phyloP scores from a whole-genome alignment of 2,797 vertebrate species.

The Triplophysa yarkandensis region DNA sequence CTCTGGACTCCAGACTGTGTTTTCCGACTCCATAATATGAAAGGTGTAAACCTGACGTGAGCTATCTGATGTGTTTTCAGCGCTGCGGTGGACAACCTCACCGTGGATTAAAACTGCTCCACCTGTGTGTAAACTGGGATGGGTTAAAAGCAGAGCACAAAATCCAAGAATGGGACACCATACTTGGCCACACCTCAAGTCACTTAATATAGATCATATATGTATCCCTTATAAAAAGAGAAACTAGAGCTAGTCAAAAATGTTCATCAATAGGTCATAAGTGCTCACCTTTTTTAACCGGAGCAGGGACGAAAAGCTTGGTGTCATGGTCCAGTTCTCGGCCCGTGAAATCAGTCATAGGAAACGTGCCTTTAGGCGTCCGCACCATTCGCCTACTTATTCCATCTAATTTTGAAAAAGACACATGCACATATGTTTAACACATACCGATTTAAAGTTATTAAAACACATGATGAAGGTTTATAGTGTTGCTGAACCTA shows the following conservation, averaged over 20 bases:
- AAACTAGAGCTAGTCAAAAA: too few species aligned
- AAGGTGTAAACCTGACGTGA: slow-evolving; percentile 91
- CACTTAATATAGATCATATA: too few species aligned
- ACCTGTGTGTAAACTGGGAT: too few species aligned
- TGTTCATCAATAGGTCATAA: background rate
- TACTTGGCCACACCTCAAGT: too few species aligned
- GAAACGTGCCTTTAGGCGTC: slow-evolving; percentile 71
- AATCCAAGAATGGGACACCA: too few species aligned
- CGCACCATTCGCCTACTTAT: slow-evolving; percentile 87
- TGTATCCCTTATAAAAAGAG: background rate
- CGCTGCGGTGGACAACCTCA: slow-evolving; percentile 91
- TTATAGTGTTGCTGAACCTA: slow-evolving; percentile 63
- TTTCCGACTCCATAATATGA: slow-evolving; percentile 89
- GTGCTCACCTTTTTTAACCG: slow-evolving; percentile 84
- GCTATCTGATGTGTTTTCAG: slow-evolving; percentile 77
- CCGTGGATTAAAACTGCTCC: slow-evolving; percentile 88
- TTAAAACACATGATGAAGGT: background rate
- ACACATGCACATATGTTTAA: background rate
- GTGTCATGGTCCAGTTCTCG: slow-evolving; percentile 74
- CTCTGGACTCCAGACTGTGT: slow-evolving; percentile 85
- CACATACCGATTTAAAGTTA: too few species aligned
- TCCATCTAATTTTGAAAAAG: slow-evolving; percentile 71
- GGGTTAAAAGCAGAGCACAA: too few species aligned
- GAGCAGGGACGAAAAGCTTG: slow-evolving; percentile 78
- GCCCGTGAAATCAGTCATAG: slow-evolving; percentile 81